Percentiles rank a stretch among this genome's conserved stretches.
Evolutionary conservation across 2,888 invertebrate genomes (phyloP).

Genomic region (Agonopterix heracliana): DNA sequence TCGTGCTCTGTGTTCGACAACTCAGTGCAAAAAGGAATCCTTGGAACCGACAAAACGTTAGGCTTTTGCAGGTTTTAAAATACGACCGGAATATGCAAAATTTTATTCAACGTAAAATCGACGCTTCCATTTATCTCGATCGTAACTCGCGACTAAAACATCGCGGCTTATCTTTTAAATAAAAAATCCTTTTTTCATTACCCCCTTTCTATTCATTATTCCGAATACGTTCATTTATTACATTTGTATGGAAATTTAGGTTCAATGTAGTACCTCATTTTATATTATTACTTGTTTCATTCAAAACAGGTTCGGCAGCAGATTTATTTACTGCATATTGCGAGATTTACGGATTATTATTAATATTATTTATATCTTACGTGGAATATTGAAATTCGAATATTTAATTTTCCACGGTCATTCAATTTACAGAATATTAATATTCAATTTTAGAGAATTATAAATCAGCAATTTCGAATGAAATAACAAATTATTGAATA

Average conservation of each 20-base stretch:
- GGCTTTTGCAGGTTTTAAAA: conserved; percentile 4
- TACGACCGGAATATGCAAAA: conserved; percentile 11
- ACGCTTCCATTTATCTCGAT: conserved; percentile 23
- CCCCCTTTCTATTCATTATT: conserved; percentile 43
- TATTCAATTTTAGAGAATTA: conserved; percentile 5
- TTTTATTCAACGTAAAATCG: conserved; percentile 16
- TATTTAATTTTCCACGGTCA: conserved; percentile 9
- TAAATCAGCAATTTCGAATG: no score
- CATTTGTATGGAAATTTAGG: conserved; percentile 55
- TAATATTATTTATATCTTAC: conserved; percentile 16
- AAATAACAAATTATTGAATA: no score
- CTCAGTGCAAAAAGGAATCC: background rate
- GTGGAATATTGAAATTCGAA: conserved; percentile 17
- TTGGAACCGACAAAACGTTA: background rate
- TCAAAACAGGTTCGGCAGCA: conserved; percentile 34
- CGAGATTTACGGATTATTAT: conserved; percentile 15
- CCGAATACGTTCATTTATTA: conserved; percentile 47
- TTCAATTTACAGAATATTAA: conserved; percentile 14
- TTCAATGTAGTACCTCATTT: conserved; percentile 39
- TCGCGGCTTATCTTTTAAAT: conserved; percentile 30
- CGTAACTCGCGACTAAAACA: conserved; percentile 26
- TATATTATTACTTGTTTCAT: conserved; percentile 37
- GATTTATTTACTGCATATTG: conserved; percentile 24
- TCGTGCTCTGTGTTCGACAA: no score
- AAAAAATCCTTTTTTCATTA: conserved; percentile 43